Base-by-base conservation (phyloP, 2,888 invertebrate genomes). In the Ectobius pallidus region DNA sequence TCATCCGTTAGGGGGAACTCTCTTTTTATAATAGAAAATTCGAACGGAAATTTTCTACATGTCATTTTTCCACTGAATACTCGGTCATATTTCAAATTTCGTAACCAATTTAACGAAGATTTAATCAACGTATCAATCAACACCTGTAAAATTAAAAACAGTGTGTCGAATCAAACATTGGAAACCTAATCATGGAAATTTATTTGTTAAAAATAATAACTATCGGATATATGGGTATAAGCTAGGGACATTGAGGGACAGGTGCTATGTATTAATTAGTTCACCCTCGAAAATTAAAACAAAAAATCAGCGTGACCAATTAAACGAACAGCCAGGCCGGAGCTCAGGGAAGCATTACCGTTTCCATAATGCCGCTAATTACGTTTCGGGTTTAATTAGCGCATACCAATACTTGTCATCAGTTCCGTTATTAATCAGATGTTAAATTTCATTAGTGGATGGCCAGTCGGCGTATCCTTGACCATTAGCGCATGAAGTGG, bases 381-480 rank as follows among this genome's bases (percentile, higher is more conserved):
- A 27, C 44, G 65, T 44, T 25, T 18, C n/a, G 30, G 18, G 44
- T 65, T 46, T 65, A 46, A 65, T 65, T 65, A 65, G 65, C 65
- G 27, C 25, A 46, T 65, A 44, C 46, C 65, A 65, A 65, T 46
- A 65, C 65, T 65, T 46, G 65, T 44, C 63, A 63, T 32, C 20
- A 34, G 39, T 39, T 65, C 65, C 65, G 46, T 46, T 46, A 65
- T 44, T 30, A 65, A 65, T 65, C 65, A 65, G 65, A 44, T 65
- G 65, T 65, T 65, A 65, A 65, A 65, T 65, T 65, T 65, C 65
- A 65, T 65, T 65, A 65, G 63, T 63, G 20, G n/a, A 34, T 34
- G 52, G 11, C 22, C 52, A 52, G 58, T 30, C 58, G 30, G 58
- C 30, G 58, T 58, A 58, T 58, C 42, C 65, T 65, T 65, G 46